Base-by-base conservation (phyloP, 2,888 invertebrate species). In the Hybos culiciformis region DNA sequence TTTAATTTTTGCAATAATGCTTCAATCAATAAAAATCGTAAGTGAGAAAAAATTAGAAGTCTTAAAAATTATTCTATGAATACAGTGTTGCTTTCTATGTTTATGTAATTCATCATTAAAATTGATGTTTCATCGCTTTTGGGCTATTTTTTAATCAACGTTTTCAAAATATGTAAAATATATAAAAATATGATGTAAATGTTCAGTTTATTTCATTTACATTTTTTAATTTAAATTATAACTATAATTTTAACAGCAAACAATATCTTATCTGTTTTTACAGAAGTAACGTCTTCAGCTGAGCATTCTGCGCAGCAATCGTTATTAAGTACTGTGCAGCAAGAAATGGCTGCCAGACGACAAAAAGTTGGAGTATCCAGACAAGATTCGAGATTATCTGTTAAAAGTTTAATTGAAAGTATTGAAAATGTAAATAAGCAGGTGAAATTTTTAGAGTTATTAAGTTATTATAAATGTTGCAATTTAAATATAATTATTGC, bases 321-420 rank as follows among this genome's bases (percentile, higher is more conserved):
- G 26, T 68, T 73, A 21, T 51, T 73, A 41, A 68, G 67, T 50
- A 68, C 73, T 49, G 66, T 73, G 38, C 69, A 75, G 57, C 65
- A 72, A 53, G 78, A 78, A 54, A 70, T 77, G 58, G 69, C 71
- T 46, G 60, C 73, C 49, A 59, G 77, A 48, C 63, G 74, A 20
- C 66, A 64, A 51, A 77, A 76, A 56, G 70, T 71, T 12, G 70
- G 67, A 46, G 54, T 67, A 44, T 60, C 59, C 42, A 55, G 66
- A 4, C 67, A 67, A 49, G 87, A 85, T 58, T 85, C 84, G 19
- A 73, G 86, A 24, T 71, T 90, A 39, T 90, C 90, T 0, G 93
- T 93, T 8, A 91, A 90, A 61, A 85, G 85, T 41, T 70, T 93
- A 23, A 91, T 93, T 48, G 88, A 91, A 60, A 86, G 86, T 54